Evolutionary conservation across 1,140 invertebrate genomes (phyloP).

Genomic region (Drosophila nigrodunni): DNA sequence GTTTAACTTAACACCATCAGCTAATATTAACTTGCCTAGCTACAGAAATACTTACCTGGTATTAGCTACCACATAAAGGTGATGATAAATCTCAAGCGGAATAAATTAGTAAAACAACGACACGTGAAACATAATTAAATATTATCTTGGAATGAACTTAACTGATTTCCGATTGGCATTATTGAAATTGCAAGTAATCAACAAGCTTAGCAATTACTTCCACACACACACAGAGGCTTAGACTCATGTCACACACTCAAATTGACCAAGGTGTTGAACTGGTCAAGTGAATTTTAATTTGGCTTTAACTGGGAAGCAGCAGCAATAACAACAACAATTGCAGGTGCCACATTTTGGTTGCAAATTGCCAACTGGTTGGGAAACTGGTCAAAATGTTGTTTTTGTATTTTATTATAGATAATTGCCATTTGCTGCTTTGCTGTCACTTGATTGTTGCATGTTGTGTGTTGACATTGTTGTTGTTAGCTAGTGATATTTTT

Average conservation of each 20-base stretch:
- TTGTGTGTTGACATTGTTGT: constrained; percentile 59
- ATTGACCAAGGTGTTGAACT: constrained; percentile 78
- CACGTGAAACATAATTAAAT: constrained; percentile 15
- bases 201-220: constrained; percentile 38
- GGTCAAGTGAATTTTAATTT: constrained; percentile 77
- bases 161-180: constrained; percentile 28
- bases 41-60: too few species aligned
- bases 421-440: constrained; percentile 63
- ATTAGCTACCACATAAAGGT: not conserved
- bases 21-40: too few species aligned
- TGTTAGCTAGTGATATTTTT: constrained; percentile 34
- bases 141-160: constrained; percentile 8
- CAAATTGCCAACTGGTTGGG: constrained; percentile 66
- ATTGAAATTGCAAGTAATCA: constrained; percentile 46
- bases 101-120: not conserved
- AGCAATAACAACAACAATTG: constrained; percentile 45
- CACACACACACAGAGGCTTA: constrained; percentile 16
- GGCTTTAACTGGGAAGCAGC: constrained; percentile 42
- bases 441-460: constrained; percentile 62
- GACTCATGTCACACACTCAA: constrained; percentile 42
- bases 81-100: constrained; percentile 5
- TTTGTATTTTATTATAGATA: constrained; percentile 70
- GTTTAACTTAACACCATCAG: too few species aligned
- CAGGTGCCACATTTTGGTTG: constrained; percentile 76
- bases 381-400: constrained; percentile 40